phyloP scores from a whole-genome alignment of 2,888 invertebrate genomes.

The Lasius platythorax region DNA sequence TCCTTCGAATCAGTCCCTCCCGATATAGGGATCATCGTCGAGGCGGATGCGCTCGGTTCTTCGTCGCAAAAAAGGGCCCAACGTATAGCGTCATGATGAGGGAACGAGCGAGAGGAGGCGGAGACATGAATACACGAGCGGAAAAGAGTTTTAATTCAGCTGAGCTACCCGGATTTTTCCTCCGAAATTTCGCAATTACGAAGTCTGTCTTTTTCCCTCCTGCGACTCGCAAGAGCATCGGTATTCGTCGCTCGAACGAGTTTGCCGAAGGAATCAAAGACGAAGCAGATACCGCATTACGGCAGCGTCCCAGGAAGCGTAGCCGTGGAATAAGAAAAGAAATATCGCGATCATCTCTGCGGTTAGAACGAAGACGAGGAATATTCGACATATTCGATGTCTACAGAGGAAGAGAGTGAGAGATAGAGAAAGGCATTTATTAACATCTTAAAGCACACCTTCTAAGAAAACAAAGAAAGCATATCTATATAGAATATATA shows the following conservation, averaged over 20 bases:
- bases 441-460: not conserved
- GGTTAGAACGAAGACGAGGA: constrained; percentile 45
- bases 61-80: constrained; percentile 27
- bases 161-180: constrained; percentile 7
- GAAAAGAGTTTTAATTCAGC: constrained; percentile 58
- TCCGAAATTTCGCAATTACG: constrained; percentile 62
- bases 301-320: constrained; percentile 59
- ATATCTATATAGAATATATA: too few species aligned
- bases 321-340: constrained; percentile 54
- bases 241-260: constrained; percentile 63
- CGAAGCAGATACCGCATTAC: constrained; percentile 63
- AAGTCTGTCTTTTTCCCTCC: not conserved
- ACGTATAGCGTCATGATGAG: constrained; percentile 24
- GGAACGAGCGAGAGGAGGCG: constrained; percentile 10
- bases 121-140: constrained; percentile 38
- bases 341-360: constrained; percentile 55
- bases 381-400: constrained; percentile 30
- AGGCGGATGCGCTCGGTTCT: constrained; percentile 45
- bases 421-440: not conserved
- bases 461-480: not conserved
- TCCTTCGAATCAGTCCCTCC: constrained; percentile 55
- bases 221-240: constrained; percentile 52
- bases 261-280: constrained; percentile 67
- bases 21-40: constrained; percentile 63
- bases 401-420: constrained; percentile 17